Percentiles rank a stretch among this genome's conserved stretches.
Conservation (phyloP, 2,797 vertebrate genomes). For the Sebastes cheni region DNA sequence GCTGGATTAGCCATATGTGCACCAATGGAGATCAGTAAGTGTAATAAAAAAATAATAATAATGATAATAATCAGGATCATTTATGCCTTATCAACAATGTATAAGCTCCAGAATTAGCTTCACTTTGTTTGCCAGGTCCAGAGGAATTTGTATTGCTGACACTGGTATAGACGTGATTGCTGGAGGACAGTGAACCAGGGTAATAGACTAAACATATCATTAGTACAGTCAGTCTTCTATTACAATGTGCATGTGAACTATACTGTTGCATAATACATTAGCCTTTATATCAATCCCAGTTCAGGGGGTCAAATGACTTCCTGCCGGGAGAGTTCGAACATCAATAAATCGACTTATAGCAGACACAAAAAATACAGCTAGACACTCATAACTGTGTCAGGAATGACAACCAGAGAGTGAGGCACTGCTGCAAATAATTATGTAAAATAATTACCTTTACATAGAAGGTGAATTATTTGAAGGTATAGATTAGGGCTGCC, state of each 20-base stretch:
- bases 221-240: neutral
- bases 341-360: neutral
- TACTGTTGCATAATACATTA: slow-evolving; percentile 3
- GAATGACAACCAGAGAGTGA: neutral
- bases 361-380: neutral
- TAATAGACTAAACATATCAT: neutral
- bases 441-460: neutral
- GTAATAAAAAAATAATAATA: neutral
- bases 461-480: neutral
- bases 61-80: slow-evolving; percentile 4
- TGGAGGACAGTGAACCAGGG: neutral
- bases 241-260: neutral
- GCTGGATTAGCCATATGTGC: slow-evolving; percentile 14
- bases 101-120: neutral
- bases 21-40: slow-evolving; percentile 17
- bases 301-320: slow-evolving; percentile 12
- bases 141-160: neutral
- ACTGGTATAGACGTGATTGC: neutral
- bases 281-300: slow-evolving; percentile 6
- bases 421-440: neutral
- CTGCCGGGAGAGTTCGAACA: slow-evolving; percentile 5
- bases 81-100: slow-evolving; percentile 1
- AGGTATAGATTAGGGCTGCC: neutral
- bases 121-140: neutral
- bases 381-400: neutral